These are phyloP conservation scores for Drosophila tropicalis DNA, from an alignment of 1,140 invertebrate species.

Conservation along the genomic window DNA sequence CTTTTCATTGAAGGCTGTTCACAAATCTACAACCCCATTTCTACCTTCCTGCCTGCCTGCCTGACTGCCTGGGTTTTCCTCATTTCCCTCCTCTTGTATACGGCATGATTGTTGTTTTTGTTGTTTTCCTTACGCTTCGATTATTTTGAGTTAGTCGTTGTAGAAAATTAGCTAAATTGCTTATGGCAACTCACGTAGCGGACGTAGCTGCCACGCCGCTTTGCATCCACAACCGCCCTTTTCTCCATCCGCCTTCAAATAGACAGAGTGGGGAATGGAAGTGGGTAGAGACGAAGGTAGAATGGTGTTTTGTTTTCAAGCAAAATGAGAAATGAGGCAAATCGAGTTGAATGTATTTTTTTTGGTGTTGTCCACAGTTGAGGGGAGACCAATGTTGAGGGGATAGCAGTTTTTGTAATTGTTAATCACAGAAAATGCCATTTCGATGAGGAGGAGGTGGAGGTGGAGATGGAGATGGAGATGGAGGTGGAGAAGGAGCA, in stretches of 20 bases:
- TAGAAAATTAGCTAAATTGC: conserved; percentile 79
- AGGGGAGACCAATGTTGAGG: neutral
- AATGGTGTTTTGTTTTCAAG: conserved; percentile 28
- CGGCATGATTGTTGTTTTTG: conserved; percentile 10
- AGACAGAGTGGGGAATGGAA: neutral
- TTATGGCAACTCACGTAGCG: conserved; percentile 77
- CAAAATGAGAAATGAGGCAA: conserved; percentile 12
- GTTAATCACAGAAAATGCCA: conserved; percentile 68
- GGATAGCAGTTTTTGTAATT: conserved; percentile 69
- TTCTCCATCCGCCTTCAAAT: neutral
- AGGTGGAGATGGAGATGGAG: neutral
- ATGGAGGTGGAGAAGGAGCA: neutral
- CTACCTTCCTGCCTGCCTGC: neutral
- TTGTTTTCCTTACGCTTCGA: conserved; percentile 69
- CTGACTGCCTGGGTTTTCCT: neutral
- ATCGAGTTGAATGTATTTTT: conserved; percentile 26
- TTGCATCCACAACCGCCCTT: neutral
- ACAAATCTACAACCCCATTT: neutral
- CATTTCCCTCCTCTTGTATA: neutral
- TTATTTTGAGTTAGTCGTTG: conserved; percentile 64
- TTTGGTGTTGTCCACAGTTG: neutral
- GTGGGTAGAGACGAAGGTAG: conserved; percentile 15
- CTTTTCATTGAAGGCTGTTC: neutral
- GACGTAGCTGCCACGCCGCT: conserved; percentile 28
- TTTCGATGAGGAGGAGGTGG: neutral